Conservation (phyloP, 2,888 invertebrate genomes). For the Scrobipalpa atriplicella region DNA sequence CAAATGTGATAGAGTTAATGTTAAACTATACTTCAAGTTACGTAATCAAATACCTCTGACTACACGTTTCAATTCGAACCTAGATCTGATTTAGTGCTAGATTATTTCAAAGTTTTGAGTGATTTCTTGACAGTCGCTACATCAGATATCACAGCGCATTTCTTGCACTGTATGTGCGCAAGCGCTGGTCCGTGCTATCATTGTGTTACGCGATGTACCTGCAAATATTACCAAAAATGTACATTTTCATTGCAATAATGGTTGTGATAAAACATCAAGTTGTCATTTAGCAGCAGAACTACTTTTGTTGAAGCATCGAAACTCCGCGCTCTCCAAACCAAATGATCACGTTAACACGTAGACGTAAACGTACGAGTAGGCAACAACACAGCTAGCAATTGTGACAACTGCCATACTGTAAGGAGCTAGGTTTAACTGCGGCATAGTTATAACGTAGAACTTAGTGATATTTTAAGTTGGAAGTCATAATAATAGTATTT, state of each 20-base stretch:
- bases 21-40: slow-evolving; percentile 20
- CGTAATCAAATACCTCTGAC: slow-evolving; percentile 18
- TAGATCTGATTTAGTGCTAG: slow-evolving; percentile 28
- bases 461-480: slow-evolving; percentile 69
- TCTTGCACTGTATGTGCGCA: slow-evolving; percentile 28
- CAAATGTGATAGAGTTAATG: slow-evolving; percentile 7
- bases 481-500: slow-evolving; percentile 82
- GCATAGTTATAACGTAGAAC: slow-evolving; percentile 53
- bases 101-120: slow-evolving; percentile 22
- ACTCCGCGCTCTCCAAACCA: slow-evolving; percentile 62
- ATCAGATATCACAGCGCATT: slow-evolving; percentile 24
- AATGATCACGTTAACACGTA: slow-evolving; percentile 53
- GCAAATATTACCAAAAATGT: slow-evolving; percentile 73
- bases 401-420: slow-evolving; percentile 82
- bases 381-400: slow-evolving; percentile 75
- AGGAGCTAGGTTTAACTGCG: slow-evolving; percentile 70
- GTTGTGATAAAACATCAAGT: slow-evolving; percentile 77
- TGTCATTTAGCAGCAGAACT: slow-evolving; percentile 53
- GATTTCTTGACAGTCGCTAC: slow-evolving; percentile 35
- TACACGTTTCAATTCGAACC: slow-evolving; percentile 12
- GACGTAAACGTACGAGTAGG: slow-evolving; percentile 25
- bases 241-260: slow-evolving; percentile 75
- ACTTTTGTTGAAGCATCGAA: slow-evolving; percentile 53
- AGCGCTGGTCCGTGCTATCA: slow-evolving; percentile 40
- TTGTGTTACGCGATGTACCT: slow-evolving; percentile 65